Percentiles rank a stretch among this genome's conserved stretches.
These are phyloP conservation scores for Volucella inanis DNA, from an alignment of 2,888 invertebrate species.

Conservation along the genomic window DNA sequence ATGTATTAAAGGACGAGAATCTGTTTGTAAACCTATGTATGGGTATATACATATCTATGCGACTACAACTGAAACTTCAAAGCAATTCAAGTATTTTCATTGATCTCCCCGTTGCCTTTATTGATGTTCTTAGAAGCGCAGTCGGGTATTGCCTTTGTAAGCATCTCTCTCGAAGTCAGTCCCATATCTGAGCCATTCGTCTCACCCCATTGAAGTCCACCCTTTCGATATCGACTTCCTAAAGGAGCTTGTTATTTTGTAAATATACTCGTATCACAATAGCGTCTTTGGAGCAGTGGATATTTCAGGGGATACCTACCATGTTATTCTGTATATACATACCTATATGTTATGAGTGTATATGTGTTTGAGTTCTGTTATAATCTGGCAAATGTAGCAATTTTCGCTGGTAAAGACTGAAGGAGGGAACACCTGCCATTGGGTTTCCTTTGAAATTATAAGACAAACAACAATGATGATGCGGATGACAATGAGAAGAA, in stretches of 20 bases:
- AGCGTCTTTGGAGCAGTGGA: not conserved
- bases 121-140: constrained; percentile 22
- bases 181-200: not conserved
- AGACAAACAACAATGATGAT: constrained; percentile 59
- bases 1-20: too few species aligned
- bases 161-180: constrained; percentile 14
- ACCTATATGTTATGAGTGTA: not conserved
- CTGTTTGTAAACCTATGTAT: too few species aligned
- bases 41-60: not conserved
- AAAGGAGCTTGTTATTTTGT: constrained; percentile 21
- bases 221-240: constrained; percentile 53
- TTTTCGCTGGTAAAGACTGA: constrained; percentile 23
- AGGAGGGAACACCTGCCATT: not conserved
- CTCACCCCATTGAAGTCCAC: constrained; percentile 1
- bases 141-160: constrained; percentile 9
- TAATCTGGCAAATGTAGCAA: constrained; percentile 50
- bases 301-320: not conserved
- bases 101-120: constrained; percentile 49
- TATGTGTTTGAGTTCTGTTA: constrained; percentile 22
- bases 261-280: constrained; percentile 29
- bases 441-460: constrained; percentile 50
- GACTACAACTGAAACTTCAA: constrained; percentile 46
- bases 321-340: not conserved
- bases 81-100: constrained; percentile 58
- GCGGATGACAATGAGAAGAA: constrained; percentile 36